Evolutionary conservation across 2,113 vertebrate genomes (phyloP).

Genomic region (Sceloporus undulatus): DNA sequence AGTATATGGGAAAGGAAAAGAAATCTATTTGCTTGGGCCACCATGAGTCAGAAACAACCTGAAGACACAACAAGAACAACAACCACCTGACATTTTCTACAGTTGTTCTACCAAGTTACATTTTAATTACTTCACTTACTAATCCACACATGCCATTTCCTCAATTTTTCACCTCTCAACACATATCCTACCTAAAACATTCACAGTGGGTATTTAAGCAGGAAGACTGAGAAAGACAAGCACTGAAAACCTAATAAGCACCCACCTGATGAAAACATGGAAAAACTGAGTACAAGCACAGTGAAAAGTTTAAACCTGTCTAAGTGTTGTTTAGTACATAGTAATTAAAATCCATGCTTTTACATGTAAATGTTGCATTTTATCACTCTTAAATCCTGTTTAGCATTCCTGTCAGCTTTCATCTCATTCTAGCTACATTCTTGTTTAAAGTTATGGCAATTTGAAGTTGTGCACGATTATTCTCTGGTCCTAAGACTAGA

Average conservation of each 20-base stretch:
- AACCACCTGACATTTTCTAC: background rate
- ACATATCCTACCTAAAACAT: background rate
- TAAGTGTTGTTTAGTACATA: background rate
- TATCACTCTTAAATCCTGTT: constrained; percentile 13
- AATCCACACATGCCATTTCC: background rate
- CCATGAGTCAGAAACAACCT: no score
- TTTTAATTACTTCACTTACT: background rate
- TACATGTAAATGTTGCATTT: constrained; percentile 12
- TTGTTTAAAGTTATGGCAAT: background rate
- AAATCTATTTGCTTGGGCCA: background rate
- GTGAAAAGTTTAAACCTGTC: constrained; percentile 11
- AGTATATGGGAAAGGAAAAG: background rate
- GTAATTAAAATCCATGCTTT: constrained; percentile 19
- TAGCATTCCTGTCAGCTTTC: background rate
- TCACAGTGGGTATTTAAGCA: background rate
- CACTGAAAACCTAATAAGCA: background rate
- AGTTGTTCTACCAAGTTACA: background rate
- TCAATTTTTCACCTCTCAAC: background rate
- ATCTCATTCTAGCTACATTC: background rate
- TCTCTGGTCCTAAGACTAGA: background rate
- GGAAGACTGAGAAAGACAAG: background rate
- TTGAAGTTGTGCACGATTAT: background rate
- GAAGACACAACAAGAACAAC: no score
- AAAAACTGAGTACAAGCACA: constrained; percentile 2
- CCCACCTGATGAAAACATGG: background rate